Evolutionary conservation across 2,888 invertebrate species (phyloP), one percentile per base, ranked within the genome.

Genomic region (Cistogaster globosa): DNA sequence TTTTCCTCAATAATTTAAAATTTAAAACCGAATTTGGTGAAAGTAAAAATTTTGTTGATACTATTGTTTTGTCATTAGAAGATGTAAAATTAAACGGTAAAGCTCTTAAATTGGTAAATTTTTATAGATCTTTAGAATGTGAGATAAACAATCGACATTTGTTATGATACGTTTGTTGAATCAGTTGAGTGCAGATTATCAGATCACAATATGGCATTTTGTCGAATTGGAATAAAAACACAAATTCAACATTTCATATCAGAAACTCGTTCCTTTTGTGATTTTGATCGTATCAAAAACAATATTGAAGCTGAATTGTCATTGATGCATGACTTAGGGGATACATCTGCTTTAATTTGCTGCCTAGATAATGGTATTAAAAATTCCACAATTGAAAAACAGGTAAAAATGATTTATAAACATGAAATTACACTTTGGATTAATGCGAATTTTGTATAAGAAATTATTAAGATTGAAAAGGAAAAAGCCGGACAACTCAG

Each of bases 101-200:
- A 48, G 9, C 16, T 16, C 0, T 62, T 0, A 38, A 38, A 18
- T 12, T 65, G 6, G 4, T 22, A 14, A 18, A 14, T 16, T 48
- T 22, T 65, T 48, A 65, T 22, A 45, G 48, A 65, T 65, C 45
- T 4, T 48, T 2, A 22, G 48, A 65, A 65, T 65, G 63, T 45
- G 22, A 22, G 2, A 4, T 18, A 48, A 48, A 48, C 14, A 48
- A 16, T 48, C 36, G 11, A 60, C 36, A 32, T 36, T n/a, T 60
- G 36, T 36, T 36, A 36, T n/a, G 18, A 60, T 16, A 60, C 36
- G 26, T 60, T 14, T 36, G 18, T 60, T 14, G 60, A 60, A 12
- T 36, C 9, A 32, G 36, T n/a, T 9, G 18, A 60, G n/a, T 60
- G 60, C 36, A 22, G 18, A 60, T n/a, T 36, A 16, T 60, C 60